phyloP scores from a whole-genome alignment of 1,140 invertebrate genomes.

The Pogonus chalceus region DNA sequence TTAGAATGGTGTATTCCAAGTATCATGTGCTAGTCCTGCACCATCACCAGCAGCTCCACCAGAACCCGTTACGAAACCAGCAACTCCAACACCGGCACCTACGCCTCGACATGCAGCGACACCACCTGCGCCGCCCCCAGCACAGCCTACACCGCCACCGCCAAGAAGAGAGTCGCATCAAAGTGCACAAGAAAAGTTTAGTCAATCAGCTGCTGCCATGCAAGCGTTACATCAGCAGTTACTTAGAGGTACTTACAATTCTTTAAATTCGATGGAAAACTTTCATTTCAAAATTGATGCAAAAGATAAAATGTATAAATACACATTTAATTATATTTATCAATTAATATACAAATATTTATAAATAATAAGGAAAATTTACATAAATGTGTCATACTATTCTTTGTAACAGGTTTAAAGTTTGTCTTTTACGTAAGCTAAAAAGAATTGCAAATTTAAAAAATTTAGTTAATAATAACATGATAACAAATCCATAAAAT shows the following conservation, averaged over 20 bases:
- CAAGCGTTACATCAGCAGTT: constrained; percentile 71
- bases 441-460: too few species aligned
- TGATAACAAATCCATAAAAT: too few species aligned
- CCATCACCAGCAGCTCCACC: constrained; percentile 33
- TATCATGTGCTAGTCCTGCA: constrained; percentile 32
- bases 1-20: constrained; percentile 28
- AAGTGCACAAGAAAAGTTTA: constrained; percentile 51
- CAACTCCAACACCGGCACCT: constrained; percentile 39
- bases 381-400: constrained; percentile 10
- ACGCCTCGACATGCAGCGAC: constrained; percentile 28
- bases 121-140: constrained; percentile 29
- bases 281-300: constrained; percentile 1
- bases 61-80: constrained; percentile 42
- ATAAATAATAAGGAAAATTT: constrained; percentile 1
- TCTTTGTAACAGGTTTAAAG: background rate
- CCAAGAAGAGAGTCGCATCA: constrained; percentile 19
- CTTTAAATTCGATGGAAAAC: too few species aligned
- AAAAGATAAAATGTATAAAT: background rate
- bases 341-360: background rate
- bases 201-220: constrained; percentile 60
- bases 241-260: constrained; percentile 49
- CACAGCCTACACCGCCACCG: constrained; percentile 24
- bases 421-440: too few species aligned
- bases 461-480: too few species aligned
- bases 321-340: background rate